Percentiles rank a stretch among this genome's conserved stretches.
Evolutionary conservation across 2,888 invertebrate genomes (phyloP).

Genomic region (Sinodicranocentrus sp.): DNA sequence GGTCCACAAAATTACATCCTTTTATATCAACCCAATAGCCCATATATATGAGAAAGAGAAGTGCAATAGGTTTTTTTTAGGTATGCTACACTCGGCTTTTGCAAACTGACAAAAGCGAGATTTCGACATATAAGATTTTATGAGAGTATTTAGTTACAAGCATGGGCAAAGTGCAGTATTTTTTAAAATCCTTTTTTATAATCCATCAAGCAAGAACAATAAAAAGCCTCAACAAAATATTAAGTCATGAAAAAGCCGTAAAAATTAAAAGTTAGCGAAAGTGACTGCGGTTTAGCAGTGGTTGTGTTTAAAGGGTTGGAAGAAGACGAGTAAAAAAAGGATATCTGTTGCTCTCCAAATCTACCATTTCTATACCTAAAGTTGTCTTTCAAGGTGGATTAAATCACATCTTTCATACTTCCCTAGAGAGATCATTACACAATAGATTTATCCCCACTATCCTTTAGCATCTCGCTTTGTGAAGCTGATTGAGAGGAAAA

Average conservation of each 20-base stretch:
- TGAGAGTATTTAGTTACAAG: no score
- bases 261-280: conserved; percentile 39
- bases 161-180: no score
- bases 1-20: background rate
- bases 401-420: conserved; percentile 8
- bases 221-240: background rate
- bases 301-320: background rate
- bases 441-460: background rate
- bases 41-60: no score
- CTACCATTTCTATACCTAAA: background rate
- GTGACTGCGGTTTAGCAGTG: conserved; percentile 19
- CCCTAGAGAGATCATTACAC: conserved; percentile 14
- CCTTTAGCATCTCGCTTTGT: background rate
- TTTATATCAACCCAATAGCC: no score
- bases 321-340: conserved; percentile 10
- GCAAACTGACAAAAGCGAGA: no score
- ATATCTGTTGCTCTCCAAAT: background rate
- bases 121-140: no score
- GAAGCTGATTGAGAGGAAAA: background rate
- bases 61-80: no score
- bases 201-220: conserved; percentile 3
- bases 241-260: conserved; percentile 6
- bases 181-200: background rate
- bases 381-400: conserved; percentile 1
- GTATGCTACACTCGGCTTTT: no score